Conservation (phyloP, 1,140 invertebrate genomes). For the Hestina assimilis region DNA sequence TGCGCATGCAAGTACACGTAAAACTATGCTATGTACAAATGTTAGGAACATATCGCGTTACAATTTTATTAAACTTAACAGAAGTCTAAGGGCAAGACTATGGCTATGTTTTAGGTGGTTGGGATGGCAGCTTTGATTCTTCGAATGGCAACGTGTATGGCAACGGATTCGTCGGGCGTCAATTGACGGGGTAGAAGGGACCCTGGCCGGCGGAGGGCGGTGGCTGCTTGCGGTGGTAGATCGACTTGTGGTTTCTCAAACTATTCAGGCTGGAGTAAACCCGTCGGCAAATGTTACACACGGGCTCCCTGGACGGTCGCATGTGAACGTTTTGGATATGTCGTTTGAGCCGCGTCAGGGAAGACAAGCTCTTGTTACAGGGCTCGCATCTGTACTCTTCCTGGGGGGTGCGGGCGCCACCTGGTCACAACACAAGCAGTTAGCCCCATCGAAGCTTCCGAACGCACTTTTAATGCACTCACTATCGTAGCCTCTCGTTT, state of each 20-base stretch:
- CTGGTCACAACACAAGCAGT: conserved; percentile 77
- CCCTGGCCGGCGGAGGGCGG: conserved; percentile 60
- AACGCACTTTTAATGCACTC: conserved; percentile 77
- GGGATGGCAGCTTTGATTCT: conserved; percentile 67
- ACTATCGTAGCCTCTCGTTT: conserved; percentile 67
- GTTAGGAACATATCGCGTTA: conserved; percentile 77
- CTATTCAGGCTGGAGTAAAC: conserved; percentile 93
- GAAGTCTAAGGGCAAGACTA: conserved; percentile 73
- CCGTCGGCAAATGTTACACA: conserved; percentile 92
- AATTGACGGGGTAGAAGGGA: conserved; percentile 78
- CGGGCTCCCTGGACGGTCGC: conserved; percentile 89
- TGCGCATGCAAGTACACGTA: conserved; percentile 73
- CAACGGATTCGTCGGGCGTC: conserved; percentile 49
- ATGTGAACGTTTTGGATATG: conserved; percentile 93
- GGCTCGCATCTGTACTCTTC: conserved; percentile 92
- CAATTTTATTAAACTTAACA: conserved; percentile 67
- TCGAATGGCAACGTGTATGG: conserved; percentile 62
- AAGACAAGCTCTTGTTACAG: conserved; percentile 92
- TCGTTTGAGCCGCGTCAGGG: conserved; percentile 89
- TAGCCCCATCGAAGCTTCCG: conserved; percentile 75
- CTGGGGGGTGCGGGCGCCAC: conserved; percentile 79
- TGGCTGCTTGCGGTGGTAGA: conserved; percentile 88
- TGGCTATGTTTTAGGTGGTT: conserved; percentile 68
- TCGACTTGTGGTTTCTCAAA: conserved; percentile 92
- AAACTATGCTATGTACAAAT: conserved; percentile 77